A percentile compares a stretch with the other conserved stretches of the same genome.
phyloP scores from a whole-genome alignment of 2,797 vertebrate genomes.

The Peromyscus melanophrys region DNA sequence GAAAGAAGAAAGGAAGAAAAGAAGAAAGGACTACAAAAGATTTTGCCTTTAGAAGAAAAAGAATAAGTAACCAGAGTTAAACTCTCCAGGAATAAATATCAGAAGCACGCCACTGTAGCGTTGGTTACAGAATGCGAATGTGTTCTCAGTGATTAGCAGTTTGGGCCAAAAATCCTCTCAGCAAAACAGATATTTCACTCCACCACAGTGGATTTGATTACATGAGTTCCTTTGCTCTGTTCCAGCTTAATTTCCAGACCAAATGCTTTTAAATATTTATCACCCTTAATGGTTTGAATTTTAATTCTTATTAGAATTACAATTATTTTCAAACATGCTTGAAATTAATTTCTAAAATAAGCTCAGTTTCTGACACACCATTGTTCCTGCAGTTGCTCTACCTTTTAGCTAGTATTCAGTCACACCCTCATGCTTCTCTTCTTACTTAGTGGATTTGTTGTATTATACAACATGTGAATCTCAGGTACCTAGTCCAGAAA shows the following conservation, averaged over 20 bases:
- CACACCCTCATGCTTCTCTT: not conserved
- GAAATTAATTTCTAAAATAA: conserved; percentile 84
- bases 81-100: conserved; percentile 53
- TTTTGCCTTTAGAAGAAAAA: conserved; percentile 43
- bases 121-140: conserved; percentile 39
- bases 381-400: conserved; percentile 55
- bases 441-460: conserved; percentile 14
- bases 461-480: conserved; percentile 36
- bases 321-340: conserved; percentile 83
- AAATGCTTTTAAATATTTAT: conserved; percentile 84
- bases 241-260: conserved; percentile 80
- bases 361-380: conserved; percentile 59
- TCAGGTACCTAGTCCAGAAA: not conserved
- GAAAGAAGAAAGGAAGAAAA: not conserved
- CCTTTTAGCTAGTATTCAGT: conserved; percentile 55
- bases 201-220: conserved; percentile 65
- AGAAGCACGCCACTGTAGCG: not conserved
- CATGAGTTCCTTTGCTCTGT: conserved; percentile 71
- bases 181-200: conserved; percentile 64
- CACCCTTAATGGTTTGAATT: conserved; percentile 78
- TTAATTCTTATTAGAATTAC: conserved; percentile 84
- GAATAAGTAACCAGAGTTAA: not conserved
- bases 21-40: conserved; percentile 22
- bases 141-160: conserved; percentile 66
- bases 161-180: conserved; percentile 47